Conservation (phyloP, 1,140 invertebrate genomes). For the Drosophila leontia region DNA sequence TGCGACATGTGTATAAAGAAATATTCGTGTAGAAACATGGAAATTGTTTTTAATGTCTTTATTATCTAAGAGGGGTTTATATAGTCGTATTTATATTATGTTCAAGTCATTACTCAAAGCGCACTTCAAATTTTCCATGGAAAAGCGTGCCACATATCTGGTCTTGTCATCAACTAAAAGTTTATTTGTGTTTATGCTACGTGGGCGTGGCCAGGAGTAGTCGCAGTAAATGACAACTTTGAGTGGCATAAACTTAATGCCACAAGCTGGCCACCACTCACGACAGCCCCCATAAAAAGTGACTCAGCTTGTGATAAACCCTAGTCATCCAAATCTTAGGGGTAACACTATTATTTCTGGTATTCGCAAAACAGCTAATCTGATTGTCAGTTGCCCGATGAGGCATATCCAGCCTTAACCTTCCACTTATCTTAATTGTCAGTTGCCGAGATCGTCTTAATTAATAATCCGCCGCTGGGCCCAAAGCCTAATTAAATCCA, state of each 20-base stretch:
- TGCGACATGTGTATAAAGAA: not conserved
- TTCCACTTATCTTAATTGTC: slow-evolving; percentile 32
- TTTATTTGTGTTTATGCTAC: slow-evolving; percentile 53
- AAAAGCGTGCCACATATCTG: slow-evolving; percentile 49
- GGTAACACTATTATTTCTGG: slow-evolving; percentile 16
- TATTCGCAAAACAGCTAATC: slow-evolving; percentile 16
- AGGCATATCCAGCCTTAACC: slow-evolving; percentile 28
- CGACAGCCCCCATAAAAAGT: slow-evolving; percentile 15
- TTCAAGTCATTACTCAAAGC: slow-evolving; percentile 15
- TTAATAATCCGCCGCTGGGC: slow-evolving; percentile 41
- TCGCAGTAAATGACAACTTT: slow-evolving; percentile 18
- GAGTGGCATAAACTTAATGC: slow-evolving; percentile 27
- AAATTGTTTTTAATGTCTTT: slow-evolving; percentile 7
- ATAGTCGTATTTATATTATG: not conserved
- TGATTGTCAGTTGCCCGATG: slow-evolving; percentile 16
- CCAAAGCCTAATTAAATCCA: slow-evolving; percentile 46
- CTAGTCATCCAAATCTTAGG: slow-evolving; percentile 2
- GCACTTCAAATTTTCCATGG: slow-evolving; percentile 6
- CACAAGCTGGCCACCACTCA: slow-evolving; percentile 2
- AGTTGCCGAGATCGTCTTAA: slow-evolving; percentile 31
- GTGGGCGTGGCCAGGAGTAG: slow-evolving; percentile 36
- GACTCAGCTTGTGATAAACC: slow-evolving; percentile 23
- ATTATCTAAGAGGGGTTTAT: slow-evolving; percentile 8
- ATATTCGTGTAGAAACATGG: not conserved
- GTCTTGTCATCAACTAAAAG: slow-evolving; percentile 52